These are phyloP conservation scores for Mechanitis mazaeus DNA, from an alignment of 2,888 invertebrate genomes.

Conservation along the genomic window DNA sequence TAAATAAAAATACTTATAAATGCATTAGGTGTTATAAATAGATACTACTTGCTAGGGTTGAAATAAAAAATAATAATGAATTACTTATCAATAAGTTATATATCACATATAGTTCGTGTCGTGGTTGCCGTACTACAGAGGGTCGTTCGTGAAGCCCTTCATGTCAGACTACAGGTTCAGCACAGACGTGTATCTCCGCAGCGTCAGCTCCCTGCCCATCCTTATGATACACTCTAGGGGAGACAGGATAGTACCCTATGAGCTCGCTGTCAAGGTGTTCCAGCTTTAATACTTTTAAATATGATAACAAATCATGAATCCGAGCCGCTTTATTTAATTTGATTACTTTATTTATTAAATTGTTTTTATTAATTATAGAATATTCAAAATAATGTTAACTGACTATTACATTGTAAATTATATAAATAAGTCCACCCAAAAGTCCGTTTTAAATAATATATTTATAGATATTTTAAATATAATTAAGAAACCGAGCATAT, in stretches of 20 bases:
- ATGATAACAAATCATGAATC: neutral
- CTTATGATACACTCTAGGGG: conserved; percentile 94
- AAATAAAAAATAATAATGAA: neutral
- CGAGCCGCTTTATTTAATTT: no score
- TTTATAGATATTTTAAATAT: no score
- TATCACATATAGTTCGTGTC: conserved; percentile 79
- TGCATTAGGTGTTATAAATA: neutral
- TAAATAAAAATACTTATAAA: no score
- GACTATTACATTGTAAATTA: no score
- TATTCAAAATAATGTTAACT: no score
- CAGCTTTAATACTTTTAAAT: neutral
- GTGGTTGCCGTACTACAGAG: conserved; percentile 90
- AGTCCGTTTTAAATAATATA: no score
- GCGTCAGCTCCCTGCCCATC: conserved; percentile 82
- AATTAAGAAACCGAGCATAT: neutral
- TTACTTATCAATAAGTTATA: neutral
- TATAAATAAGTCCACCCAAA: no score
- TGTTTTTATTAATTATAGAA: no score
- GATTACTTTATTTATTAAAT: no score
- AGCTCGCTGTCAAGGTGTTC: conserved; percentile 83
- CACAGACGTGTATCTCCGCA: conserved; percentile 83
- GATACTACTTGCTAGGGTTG: no score
- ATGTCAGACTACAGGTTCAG: conserved; percentile 84
- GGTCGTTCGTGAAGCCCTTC: conserved; percentile 87
- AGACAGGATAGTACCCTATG: conserved; percentile 89